Conservation (phyloP, 2,797 vertebrate genomes). For the Microctenopoma stevenorrisi region DNA sequence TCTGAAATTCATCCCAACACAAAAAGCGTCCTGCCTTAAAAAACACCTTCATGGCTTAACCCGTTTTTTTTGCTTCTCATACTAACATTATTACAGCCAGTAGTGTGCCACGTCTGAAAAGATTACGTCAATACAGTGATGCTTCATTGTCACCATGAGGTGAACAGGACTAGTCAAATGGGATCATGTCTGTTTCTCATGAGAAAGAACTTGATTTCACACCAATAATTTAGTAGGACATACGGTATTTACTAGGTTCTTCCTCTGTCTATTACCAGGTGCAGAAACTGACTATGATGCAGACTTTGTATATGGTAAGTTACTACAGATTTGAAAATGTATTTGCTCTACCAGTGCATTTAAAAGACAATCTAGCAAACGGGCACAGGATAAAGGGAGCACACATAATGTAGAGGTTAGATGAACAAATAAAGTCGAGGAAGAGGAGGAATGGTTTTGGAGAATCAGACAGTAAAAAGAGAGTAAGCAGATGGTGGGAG, state of each 20-base stretch:
- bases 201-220: neutral
- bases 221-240: neutral
- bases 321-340: neutral
- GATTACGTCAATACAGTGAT: neutral
- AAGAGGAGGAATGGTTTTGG: neutral
- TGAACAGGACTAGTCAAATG: neutral
- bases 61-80: conserved; percentile 14
- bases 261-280: conserved; percentile 45
- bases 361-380: neutral
- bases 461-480: too few species aligned
- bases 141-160: neutral
- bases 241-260: neutral
- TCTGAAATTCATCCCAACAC: neutral
- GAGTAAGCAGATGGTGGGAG: neutral
- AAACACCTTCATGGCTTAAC: conserved; percentile 8
- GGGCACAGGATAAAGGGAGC: neutral
- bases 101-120: neutral
- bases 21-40: conserved; percentile 7
- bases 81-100: neutral
- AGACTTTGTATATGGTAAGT: conserved; percentile 84
- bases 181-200: neutral
- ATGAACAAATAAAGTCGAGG: conserved; percentile 1
- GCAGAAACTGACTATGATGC: conserved; percentile 69
- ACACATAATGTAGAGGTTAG: neutral
- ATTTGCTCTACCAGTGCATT: neutral